Evolutionary conservation across 2,888 invertebrate species (phyloP), one percentile per base, ranked within the genome.

Genomic region (Nomada fabriciana): DNA sequence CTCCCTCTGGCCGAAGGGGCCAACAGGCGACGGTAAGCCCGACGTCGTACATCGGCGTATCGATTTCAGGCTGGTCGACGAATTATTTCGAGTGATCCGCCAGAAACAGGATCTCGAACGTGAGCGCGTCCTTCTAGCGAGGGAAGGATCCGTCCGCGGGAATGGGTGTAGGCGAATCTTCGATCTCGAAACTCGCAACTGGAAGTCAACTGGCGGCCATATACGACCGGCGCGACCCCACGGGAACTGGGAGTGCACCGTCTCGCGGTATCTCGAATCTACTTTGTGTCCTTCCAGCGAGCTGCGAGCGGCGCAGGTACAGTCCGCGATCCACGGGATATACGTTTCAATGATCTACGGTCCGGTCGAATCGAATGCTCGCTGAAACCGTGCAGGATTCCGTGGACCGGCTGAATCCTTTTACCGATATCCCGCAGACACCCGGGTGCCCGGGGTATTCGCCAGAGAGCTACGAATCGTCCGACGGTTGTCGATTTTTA

Each of bases 151-250:
- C 70, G 72, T 80, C 78, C 68, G 83, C 76, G 75, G 76, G 84
- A 82, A 83, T 83, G 88, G 90, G 91, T 91, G 92, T 92, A 92
- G 92, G 92, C 91, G 92, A 92, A 92, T 92, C 92, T 92, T 89
- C 89, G 91, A 92, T 92, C 91, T 91, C 81, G 87, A 86, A 82
- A 82, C 70, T 20, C 50, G 87, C 83, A 81, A 87, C 84, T 87
- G 88, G 84, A 88, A 89, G 90, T 89, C 88, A 88, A 88, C 87
- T 83, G 59, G 75, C 64, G 75, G 73, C 79, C 75, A 76, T 79
- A 78, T 69, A 76, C 86, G 85, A 80, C 86, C 86, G 83, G 69
- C 86, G 83, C 91, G 91, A 90, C 91, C 91, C 90, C 89, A 87
- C 90, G 91, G 89, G 88, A 91, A 92, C 92, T 91, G 91, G 90